Evolutionary conservation across 2,113 vertebrate species (phyloP).

Genomic region (Vimba vimba): DNA sequence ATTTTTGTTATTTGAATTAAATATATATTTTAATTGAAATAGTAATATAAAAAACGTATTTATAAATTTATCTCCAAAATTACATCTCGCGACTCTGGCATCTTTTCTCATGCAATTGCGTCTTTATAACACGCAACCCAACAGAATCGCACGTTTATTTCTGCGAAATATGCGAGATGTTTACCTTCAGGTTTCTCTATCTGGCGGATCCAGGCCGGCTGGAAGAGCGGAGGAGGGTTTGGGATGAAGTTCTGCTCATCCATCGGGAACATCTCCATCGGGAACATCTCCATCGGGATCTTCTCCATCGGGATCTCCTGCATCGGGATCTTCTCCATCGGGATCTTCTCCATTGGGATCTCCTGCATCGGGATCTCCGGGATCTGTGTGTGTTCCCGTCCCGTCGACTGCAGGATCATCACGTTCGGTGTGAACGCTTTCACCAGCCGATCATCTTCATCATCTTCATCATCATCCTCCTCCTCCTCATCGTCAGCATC

Average conservation of each 20-base stretch:
- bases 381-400: slow-evolving; percentile 51
- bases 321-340: too few relatives aligned
- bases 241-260: not conserved
- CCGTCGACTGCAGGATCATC: slow-evolving; percentile 35
- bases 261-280: not conserved
- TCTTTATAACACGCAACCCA: too few relatives aligned
- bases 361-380: slow-evolving; percentile 1
- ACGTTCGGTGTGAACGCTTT: slow-evolving; percentile 74
- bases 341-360: not conserved
- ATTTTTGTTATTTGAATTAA: too few relatives aligned
- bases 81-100: too few relatives aligned
- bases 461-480: not conserved
- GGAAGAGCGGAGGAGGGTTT: slow-evolving; percentile 43
- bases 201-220: not conserved
- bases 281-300: too few relatives aligned
- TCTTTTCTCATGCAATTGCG: too few relatives aligned
- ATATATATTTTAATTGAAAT: too few relatives aligned
- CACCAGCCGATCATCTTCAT: slow-evolving; percentile 13
- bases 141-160: too few relatives aligned
- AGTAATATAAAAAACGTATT: too few relatives aligned
- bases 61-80: too few relatives aligned
- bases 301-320: too few relatives aligned
- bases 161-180: not conserved
- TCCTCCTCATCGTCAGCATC: slow-evolving; percentile 48
- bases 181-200: not conserved